Conservation (phyloP, 2,888 invertebrate species). For the Pasiphila rectangulata region DNA sequence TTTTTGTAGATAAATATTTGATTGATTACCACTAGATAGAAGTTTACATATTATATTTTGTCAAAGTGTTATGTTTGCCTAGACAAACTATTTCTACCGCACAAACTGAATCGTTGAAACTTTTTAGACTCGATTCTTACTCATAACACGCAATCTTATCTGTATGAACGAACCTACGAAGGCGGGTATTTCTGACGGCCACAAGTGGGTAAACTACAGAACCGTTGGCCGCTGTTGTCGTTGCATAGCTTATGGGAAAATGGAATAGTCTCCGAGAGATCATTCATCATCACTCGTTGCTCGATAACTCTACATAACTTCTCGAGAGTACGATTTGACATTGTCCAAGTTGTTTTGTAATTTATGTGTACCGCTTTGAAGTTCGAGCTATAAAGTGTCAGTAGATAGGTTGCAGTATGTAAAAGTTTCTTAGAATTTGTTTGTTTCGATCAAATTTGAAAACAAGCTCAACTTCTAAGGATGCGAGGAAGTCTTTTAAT, state of each 20-base stretch:
- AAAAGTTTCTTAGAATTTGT: neutral
- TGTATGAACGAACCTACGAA: conserved; percentile 22
- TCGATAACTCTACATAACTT: conserved; percentile 1
- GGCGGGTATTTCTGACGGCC: neutral
- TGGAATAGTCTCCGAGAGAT: conserved; percentile 39
- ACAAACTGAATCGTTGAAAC: conserved; percentile 56
- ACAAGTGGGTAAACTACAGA: neutral
- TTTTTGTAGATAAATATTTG: conserved; percentile 78
- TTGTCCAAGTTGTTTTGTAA: conserved; percentile 2
- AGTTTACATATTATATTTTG: conserved; percentile 71
- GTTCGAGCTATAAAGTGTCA: neutral
- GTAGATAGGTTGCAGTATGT: no score
- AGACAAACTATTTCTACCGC: conserved; percentile 59
- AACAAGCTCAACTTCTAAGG: conserved; percentile 2
- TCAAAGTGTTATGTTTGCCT: conserved; percentile 71
- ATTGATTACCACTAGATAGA: conserved; percentile 77
- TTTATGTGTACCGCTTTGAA: conserved; percentile 3
- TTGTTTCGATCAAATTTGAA: conserved; percentile 1
- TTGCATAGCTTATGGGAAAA: conserved; percentile 36
- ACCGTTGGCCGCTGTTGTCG: conserved; percentile 32
- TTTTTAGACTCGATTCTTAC: conserved; percentile 37
- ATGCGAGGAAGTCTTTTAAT: neutral
- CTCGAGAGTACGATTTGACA: neutral
- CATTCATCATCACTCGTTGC: neutral
- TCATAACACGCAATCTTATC: conserved; percentile 39